Percentiles rank a stretch among this genome's conserved stretches.
phyloP scores from a whole-genome alignment of 2,797 vertebrate genomes.

The Natrix natrix region DNA sequence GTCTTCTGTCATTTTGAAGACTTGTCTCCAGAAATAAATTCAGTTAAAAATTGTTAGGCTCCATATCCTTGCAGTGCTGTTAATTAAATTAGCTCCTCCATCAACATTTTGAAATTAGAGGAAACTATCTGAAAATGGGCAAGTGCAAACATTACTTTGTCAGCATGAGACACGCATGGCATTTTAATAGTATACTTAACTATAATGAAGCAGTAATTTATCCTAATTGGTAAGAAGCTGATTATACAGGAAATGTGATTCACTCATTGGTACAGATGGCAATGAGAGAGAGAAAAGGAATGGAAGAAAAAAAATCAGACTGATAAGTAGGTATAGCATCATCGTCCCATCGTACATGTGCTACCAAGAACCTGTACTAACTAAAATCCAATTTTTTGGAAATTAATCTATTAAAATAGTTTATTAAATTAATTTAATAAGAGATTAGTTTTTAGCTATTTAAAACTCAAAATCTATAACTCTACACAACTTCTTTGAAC shows the following conservation, averaged over 20 bases:
- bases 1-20: background rate
- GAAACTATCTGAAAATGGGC: slow-evolving; percentile 39
- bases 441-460: background rate
- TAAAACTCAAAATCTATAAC: background rate
- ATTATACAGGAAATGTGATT: slow-evolving; percentile 48
- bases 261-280: slow-evolving; percentile 42
- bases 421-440: background rate
- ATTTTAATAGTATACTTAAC: slow-evolving; percentile 56
- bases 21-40: slow-evolving; percentile 10
- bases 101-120: slow-evolving; percentile 53
- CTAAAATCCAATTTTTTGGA: slow-evolving; percentile 18
- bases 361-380: slow-evolving; percentile 43
- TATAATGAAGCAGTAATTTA: slow-evolving; percentile 61
- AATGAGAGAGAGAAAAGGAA: slow-evolving; percentile 23
- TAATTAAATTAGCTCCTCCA: slow-evolving; percentile 32
- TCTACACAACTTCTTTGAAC: background rate
- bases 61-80: slow-evolving; percentile 43
- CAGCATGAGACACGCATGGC: slow-evolving; percentile 47
- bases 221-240: slow-evolving; percentile 54
- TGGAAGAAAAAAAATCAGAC: slow-evolving; percentile 30
- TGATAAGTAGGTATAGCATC: slow-evolving; percentile 48
- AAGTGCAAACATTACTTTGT: slow-evolving; percentile 26
- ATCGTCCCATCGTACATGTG: slow-evolving; percentile 37
- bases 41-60: slow-evolving; percentile 40
- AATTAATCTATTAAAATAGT: slow-evolving; percentile 34